phyloP scores from a whole-genome alignment of 2,797 vertebrate species.

The Sarcophilus harrisii region DNA sequence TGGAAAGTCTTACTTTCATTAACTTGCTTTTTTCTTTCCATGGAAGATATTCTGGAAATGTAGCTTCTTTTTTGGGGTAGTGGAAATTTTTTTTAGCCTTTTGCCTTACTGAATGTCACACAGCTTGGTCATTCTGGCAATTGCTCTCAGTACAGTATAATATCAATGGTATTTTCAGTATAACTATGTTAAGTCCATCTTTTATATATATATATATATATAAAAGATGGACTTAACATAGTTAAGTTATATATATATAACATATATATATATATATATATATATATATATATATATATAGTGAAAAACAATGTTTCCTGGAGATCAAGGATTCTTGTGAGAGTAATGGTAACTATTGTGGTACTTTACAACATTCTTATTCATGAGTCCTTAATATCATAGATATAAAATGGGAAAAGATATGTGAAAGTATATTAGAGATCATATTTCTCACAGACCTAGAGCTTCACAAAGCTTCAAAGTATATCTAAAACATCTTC shows the following conservation, averaged over 20 bases:
- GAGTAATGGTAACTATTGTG: background rate
- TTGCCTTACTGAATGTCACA: slow-evolving; percentile 13
- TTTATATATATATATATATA: too few relatives aligned
- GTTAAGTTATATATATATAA: too few relatives aligned
- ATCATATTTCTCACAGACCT: background rate
- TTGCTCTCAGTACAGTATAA: background rate
- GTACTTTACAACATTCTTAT: background rate
- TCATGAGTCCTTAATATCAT: background rate
- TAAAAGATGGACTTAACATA: background rate
- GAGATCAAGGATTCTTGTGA: background rate
- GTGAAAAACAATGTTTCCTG: background rate
- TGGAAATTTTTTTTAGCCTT: slow-evolving; percentile 66
- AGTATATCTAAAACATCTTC: background rate
- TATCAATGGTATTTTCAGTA: background rate
- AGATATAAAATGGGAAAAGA: background rate
- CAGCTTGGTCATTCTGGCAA: background rate
- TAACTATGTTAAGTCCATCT: background rate
- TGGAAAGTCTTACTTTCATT: slow-evolving; percentile 68
- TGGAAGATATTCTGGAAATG: slow-evolving; percentile 71
- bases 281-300: too few relatives aligned
- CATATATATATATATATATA: too few relatives aligned
- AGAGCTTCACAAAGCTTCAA: background rate
- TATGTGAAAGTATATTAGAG: background rate
- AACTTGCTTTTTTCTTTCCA: slow-evolving; percentile 63
- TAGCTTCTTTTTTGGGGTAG: slow-evolving; percentile 66